Evolutionary conservation across 2,797 vertebrate species (phyloP), one percentile per base, ranked within the genome.

Genomic region (Brotula barbata): DNA sequence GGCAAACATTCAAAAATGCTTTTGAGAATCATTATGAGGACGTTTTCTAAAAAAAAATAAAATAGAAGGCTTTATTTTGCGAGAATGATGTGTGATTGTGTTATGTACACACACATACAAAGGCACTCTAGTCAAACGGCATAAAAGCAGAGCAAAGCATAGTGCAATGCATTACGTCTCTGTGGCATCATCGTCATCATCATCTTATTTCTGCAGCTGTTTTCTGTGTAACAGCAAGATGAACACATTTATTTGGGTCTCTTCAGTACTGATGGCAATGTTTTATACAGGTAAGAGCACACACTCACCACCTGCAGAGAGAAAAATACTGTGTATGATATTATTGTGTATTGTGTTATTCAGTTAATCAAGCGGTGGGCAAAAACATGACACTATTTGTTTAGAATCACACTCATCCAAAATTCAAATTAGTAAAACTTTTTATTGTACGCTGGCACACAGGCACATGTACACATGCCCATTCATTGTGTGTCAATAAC

Each of bases 241-340:
- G 69, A 58, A 31, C 17, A 73, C 42, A 37, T 25, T 74, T 3
- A 15, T 61, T 7, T 33, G 48, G 37, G 6, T 73, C 44, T 73
- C 28, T 33, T 39, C 15, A 1, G 46, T 23, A 3, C 0, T 75
- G 45, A 20, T 58, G 61, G 58, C 40, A 5, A 23, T 70, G 45
- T 54, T 67, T 59, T 42, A 36, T 44, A 15, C 64, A 74, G 67
- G 67, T 81, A 74, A 61, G 67, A 20, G 14, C 7, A 23, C 3
- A 7, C 7, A 7, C 6, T 31, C 13, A 31, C 13, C 19, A 2
- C 6, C 5, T 6, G 31, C 31, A 33, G 31, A 33, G 31, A 6
- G 31, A 33, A 6, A 33, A 33, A 6, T 28, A 28, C 7, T 28
- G 4, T 33, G 9, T 33, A 9, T 33, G 5, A 7, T 33, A 7